Percentiles rank a stretch among this genome's conserved stretches.
Evolutionary conservation across 2,797 vertebrate genomes (phyloP).

Genomic region (Hippocampus kuda): DNA sequence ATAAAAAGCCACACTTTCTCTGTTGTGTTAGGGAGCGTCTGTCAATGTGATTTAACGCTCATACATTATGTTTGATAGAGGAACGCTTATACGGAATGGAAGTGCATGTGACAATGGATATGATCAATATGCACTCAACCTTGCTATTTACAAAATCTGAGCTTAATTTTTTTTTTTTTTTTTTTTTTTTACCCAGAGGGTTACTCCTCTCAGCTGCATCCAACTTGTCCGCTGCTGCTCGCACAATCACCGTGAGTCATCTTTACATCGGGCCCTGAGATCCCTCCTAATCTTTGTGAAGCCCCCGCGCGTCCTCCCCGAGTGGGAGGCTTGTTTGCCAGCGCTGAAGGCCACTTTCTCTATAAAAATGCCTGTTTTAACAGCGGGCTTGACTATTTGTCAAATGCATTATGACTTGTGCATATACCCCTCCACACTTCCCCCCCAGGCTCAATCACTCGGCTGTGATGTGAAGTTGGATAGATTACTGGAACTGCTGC

Average conservation of each 20-base stretch:
- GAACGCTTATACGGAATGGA: constrained; percentile 44
- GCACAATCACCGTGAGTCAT: constrained; percentile 66
- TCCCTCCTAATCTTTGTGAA: constrained; percentile 65
- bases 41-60: not conserved
- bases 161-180: constrained; percentile 27
- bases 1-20: not conserved
- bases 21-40: not conserved
- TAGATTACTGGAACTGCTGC: constrained; percentile 67
- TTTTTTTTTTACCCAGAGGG: constrained; percentile 45
- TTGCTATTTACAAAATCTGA: constrained; percentile 8
- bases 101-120: constrained; percentile 38
- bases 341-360: constrained; percentile 71
- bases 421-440: constrained; percentile 41
- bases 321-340: constrained; percentile 74
- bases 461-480: constrained; percentile 66
- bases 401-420: constrained; percentile 75
- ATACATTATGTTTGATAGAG: constrained; percentile 5
- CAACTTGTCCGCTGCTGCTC: constrained; percentile 54
- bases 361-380: constrained; percentile 70
- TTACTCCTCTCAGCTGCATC: constrained; percentile 48
- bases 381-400: constrained; percentile 69
- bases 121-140: constrained; percentile 37
- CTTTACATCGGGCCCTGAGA: constrained; percentile 62
- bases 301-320: constrained; percentile 56
- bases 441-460: constrained; percentile 63